Conservation (phyloP, 2,113 vertebrate genomes). For the Chlorodrepanis virens region DNA sequence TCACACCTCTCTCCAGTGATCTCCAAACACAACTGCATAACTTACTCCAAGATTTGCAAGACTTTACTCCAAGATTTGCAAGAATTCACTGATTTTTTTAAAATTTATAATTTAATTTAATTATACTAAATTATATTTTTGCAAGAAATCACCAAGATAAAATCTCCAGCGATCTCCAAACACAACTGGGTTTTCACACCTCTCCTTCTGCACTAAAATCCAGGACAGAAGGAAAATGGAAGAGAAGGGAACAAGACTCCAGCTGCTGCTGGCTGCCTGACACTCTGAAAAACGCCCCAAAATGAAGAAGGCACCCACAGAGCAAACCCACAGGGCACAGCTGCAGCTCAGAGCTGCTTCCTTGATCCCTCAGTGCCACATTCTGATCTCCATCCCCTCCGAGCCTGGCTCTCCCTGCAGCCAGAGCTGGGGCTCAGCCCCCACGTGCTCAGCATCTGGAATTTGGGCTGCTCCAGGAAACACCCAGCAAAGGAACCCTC, state of each 20-base stretch:
- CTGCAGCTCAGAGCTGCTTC: accelerated
- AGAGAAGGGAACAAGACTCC: not conserved
- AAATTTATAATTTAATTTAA: no score
- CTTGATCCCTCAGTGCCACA: not conserved
- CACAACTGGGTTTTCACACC: not conserved
- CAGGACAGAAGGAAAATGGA: accelerated
- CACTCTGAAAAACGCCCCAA: not conserved
- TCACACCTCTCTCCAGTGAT: no score
- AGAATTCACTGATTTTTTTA: no score
- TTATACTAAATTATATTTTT: no score
- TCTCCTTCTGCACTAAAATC: not conserved
- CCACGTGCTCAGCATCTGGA: not conserved
- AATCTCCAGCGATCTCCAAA: not conserved
- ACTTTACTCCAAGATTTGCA: no score
- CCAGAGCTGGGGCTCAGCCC: not conserved
- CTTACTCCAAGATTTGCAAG: not conserved
- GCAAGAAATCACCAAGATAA: no score
- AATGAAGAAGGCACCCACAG: not conserved
- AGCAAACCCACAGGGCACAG: not conserved
- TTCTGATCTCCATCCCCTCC: not conserved
- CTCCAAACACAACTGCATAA: not conserved
- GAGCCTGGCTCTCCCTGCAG: not conserved
- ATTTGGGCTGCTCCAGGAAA: not conserved
- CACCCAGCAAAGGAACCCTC: not conserved
- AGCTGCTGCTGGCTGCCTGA: not conserved